Evolutionary conservation across 2,113 vertebrate species (phyloP).

Genomic region (Bettongia penicillata): DNA sequence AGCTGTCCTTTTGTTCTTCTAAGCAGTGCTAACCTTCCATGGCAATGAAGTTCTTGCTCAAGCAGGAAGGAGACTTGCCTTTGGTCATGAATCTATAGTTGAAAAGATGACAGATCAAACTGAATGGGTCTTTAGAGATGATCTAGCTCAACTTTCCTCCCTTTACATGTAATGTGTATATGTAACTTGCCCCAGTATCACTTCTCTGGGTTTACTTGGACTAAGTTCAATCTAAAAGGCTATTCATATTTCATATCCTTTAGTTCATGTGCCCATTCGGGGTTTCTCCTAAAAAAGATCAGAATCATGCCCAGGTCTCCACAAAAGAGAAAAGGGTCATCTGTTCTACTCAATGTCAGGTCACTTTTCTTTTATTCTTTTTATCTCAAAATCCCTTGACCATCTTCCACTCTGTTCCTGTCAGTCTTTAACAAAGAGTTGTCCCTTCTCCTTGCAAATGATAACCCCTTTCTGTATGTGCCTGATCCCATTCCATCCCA

Average conservation of each 20-base stretch:
- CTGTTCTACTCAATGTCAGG: not conserved
- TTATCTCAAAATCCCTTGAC: not conserved
- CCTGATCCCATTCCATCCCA: not conserved
- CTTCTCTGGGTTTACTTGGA: not conserved
- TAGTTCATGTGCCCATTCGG: not conserved
- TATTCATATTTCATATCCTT: not conserved
- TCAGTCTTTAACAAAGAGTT: not conserved
- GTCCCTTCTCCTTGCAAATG: not conserved
- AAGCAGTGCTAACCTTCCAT: not conserved
- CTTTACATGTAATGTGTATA: not conserved
- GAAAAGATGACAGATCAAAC: not conserved
- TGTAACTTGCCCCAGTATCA: not conserved
- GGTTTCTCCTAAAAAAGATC: not conserved
- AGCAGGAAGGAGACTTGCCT: not conserved
- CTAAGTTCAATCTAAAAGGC: not conserved
- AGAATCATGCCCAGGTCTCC: not conserved
- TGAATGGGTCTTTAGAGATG: not conserved
- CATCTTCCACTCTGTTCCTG: not conserved
- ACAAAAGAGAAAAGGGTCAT: not conserved
- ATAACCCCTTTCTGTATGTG: not conserved
- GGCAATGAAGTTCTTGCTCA: not conserved
- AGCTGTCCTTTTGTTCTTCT: constrained; percentile 34
- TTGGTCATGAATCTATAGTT: not conserved
- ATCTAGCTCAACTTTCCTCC: not conserved
- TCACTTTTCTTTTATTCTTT: not conserved